Evolutionary conservation across 2,797 vertebrate species (phyloP).

Genomic region (Pitangus sulphuratus): DNA sequence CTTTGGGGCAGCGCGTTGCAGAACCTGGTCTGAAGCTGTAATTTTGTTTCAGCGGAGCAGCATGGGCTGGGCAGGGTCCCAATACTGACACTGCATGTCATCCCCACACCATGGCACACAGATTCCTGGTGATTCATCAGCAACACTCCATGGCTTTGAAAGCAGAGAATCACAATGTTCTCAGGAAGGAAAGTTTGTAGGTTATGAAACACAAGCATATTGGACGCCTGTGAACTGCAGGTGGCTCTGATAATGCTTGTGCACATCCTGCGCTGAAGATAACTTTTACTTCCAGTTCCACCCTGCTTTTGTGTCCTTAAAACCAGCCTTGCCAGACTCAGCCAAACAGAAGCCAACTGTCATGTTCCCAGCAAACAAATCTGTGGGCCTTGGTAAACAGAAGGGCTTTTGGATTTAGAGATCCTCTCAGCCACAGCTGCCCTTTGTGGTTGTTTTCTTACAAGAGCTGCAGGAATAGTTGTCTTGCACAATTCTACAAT

Average conservation of each 20-base stretch:
- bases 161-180: not conserved
- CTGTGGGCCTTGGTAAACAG: not conserved
- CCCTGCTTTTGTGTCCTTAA: not conserved
- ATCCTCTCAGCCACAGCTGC: not conserved
- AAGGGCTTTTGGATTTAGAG: not conserved
- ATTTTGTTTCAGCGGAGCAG: not conserved
- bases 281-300: not conserved
- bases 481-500: not conserved
- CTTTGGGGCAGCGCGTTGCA: not conserved
- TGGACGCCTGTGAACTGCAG: not conserved
- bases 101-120: not conserved
- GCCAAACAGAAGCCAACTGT: not conserved
- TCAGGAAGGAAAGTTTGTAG: not conserved
- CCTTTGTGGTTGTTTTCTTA: not conserved
- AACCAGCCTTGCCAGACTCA: not conserved
- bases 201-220: not conserved
- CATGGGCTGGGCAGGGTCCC: not conserved
- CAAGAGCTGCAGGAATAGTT: not conserved
- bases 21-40: not conserved
- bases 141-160: not conserved
- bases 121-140: not conserved
- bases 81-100: fast-evolving
- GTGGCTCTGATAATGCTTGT: not conserved
- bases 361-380: not conserved
- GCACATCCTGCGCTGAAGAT: not conserved